A percentile compares a stretch with the other conserved stretches of the same genome.
Evolutionary conservation across 2,113 vertebrate species (phyloP).

Genomic region (Pelecanoides urinatrix): DNA sequence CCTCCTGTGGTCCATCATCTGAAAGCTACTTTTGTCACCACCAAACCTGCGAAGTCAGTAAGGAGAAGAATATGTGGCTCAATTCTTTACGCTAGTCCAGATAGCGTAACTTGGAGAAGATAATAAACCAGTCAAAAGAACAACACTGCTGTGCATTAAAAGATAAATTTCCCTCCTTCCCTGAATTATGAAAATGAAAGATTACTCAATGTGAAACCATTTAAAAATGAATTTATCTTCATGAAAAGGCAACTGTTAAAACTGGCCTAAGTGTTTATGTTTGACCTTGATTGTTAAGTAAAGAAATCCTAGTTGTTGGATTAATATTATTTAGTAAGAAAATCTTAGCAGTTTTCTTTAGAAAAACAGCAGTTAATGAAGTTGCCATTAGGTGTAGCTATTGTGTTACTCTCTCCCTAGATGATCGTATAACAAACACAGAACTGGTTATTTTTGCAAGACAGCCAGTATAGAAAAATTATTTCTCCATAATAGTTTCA

Average conservation of each 20-base stretch:
- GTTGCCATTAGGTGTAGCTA: constrained; percentile 63
- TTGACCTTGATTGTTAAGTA: neutral
- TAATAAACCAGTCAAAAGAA: neutral
- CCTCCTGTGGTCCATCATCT: neutral
- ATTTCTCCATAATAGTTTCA: neutral
- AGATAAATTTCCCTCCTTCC: too few species aligned
- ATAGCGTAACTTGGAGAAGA: neutral
- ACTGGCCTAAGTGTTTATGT: neutral
- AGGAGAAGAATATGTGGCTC: neutral
- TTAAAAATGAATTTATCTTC: neutral
- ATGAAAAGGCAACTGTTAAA: neutral
- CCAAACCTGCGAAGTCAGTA: neutral
- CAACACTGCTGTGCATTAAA: neutral
- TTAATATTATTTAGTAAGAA: neutral
- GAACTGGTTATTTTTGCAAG: constrained; percentile 11
- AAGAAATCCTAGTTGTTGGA: too few species aligned
- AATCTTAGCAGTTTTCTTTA: neutral
- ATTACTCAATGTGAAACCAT: neutral
- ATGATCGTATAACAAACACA: neutral
- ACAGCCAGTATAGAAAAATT: neutral
- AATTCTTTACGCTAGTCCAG: neutral
- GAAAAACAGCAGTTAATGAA: neutral
- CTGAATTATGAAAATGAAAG: neutral
- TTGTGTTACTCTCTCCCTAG: neutral
- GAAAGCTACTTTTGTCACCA: neutral